A percentile compares a stretch with the other conserved stretches of the same genome.
Evolutionary conservation across 2,113 vertebrate species (phyloP).

Genomic region (Oncorhynchus nerka): DNA sequence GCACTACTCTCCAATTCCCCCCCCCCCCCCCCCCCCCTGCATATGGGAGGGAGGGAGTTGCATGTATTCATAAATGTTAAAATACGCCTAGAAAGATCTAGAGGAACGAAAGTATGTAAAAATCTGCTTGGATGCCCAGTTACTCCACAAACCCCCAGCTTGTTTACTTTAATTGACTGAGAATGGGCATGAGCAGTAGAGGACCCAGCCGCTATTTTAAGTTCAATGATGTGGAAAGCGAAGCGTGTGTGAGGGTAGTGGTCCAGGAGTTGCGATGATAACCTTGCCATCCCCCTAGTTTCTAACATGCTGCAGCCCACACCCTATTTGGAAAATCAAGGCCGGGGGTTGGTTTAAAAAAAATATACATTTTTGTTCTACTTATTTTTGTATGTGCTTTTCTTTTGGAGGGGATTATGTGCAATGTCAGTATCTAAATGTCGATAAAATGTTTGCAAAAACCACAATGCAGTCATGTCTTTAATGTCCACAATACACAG

Average conservation of each 20-base stretch:
- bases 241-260: slow-evolving; percentile 58
- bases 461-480: neutral
- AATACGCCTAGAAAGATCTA: slow-evolving; percentile 30
- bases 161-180: slow-evolving; percentile 62
- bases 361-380: slow-evolving; percentile 38
- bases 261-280: slow-evolving; percentile 42
- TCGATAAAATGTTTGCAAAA: slow-evolving; percentile 68
- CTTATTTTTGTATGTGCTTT: slow-evolving; percentile 51
- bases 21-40: slow-evolving; percentile 18
- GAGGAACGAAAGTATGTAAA: slow-evolving; percentile 9
- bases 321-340: slow-evolving; percentile 45
- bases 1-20: slow-evolving; percentile 25
- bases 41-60: slow-evolving; percentile 24
- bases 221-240: slow-evolving; percentile 65
- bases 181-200: slow-evolving; percentile 50
- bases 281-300: slow-evolving; percentile 41
- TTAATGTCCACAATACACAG: neutral
- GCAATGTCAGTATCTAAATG: slow-evolving; percentile 65
- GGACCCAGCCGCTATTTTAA: slow-evolving; percentile 74
- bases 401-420: slow-evolving; percentile 69
- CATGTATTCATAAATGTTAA: slow-evolving; percentile 56
- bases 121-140: slow-evolving; percentile 60
- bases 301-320: slow-evolving; percentile 18
- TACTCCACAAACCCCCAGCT: slow-evolving; percentile 44
- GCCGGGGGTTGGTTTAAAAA: slow-evolving; percentile 41